Conservation (phyloP, 2,113 vertebrate species). For the Ictidomys tridecemlineatus region DNA sequence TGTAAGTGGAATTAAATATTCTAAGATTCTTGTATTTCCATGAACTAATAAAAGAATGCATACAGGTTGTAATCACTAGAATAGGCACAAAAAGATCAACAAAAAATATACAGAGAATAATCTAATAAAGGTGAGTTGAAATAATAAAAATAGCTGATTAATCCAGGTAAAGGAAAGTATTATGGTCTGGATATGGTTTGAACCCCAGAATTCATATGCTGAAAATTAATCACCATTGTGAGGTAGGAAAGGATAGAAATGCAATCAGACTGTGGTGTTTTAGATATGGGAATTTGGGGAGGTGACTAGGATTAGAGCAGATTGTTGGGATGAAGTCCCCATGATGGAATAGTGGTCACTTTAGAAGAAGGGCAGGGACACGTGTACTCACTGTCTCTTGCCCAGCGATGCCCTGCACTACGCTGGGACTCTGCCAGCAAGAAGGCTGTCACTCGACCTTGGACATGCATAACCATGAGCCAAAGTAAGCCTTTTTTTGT, state of each 20-base stretch:
- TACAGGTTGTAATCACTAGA: neutral
- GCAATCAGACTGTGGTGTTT: neutral
- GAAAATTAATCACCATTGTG: neutral
- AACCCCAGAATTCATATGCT: neutral
- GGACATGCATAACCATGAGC: neutral
- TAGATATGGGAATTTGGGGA: neutral
- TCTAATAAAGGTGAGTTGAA: neutral
- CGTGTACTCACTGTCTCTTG: neutral
- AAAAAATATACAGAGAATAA: neutral
- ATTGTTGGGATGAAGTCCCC: neutral
- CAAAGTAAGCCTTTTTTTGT: neutral
- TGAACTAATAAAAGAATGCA: neutral
- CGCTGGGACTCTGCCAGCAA: neutral
- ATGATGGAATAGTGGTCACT: neutral
- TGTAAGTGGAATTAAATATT: neutral
- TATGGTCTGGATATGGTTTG: neutral
- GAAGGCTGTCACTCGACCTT: neutral
- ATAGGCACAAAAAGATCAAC: neutral
- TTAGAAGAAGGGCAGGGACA: neutral
- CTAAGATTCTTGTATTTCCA: constrained; percentile 6
- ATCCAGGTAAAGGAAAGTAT: neutral
- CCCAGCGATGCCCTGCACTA: neutral
- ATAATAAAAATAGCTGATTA: constrained; percentile 10
- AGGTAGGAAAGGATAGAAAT: neutral
- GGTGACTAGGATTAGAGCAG: neutral